Conservation (phyloP, 2,888 invertebrate species). For the Clusia tigrina region DNA sequence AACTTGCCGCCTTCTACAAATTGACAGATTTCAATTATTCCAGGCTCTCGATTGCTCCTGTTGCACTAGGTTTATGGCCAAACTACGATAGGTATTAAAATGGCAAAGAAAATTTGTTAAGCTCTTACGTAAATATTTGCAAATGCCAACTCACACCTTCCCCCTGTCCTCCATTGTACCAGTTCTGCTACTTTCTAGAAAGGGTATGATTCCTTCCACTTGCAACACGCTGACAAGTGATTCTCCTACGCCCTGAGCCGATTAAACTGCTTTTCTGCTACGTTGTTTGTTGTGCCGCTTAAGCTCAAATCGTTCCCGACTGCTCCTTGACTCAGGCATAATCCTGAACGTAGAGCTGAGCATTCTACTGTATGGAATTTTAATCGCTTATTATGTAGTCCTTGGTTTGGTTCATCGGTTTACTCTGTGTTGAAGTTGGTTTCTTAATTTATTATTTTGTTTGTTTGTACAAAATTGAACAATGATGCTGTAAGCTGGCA, state of each 20-base stretch:
- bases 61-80: too few species aligned
- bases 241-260: slow-evolving; percentile 23
- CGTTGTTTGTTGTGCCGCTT: slow-evolving; percentile 44
- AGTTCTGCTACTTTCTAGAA: neutral
- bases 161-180: neutral
- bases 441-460: too few species aligned
- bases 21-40: too few species aligned
- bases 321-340: slow-evolving; percentile 20
- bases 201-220: slow-evolving; percentile 1
- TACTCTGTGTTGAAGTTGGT: too few species aligned
- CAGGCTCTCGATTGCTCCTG: too few species aligned
- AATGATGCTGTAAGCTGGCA: too few species aligned
- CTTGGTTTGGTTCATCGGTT: slow-evolving; percentile 44
- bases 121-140: slow-evolving; percentile 25
- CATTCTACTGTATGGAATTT: slow-evolving; percentile 35
- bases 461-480: too few species aligned
- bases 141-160: neutral
- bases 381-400: slow-evolving; percentile 42
- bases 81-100: neutral
- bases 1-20: too few species aligned
- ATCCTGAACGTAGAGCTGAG: neutral
- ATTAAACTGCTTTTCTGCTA: slow-evolving; percentile 18
- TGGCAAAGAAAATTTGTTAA: slow-evolving; percentile 21
- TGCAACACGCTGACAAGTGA: neutral
- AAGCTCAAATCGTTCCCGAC: slow-evolving; percentile 9